Base-by-base conservation (phyloP, 2,888 invertebrate genomes). In the Aethes cnicana region DNA sequence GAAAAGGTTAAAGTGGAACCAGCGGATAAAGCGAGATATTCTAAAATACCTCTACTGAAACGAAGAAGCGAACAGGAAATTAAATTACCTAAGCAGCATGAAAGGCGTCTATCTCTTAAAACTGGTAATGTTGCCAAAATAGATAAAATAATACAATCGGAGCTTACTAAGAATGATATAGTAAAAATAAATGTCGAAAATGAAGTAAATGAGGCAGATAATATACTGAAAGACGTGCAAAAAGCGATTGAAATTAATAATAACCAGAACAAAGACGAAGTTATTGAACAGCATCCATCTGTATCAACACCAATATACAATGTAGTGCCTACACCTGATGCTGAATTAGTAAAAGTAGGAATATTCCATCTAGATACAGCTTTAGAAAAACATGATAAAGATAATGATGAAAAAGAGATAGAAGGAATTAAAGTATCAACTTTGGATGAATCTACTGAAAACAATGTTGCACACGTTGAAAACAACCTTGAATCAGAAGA, bases 21-120 rank as follows among this genome's bases (percentile, higher is more conserved):
- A n/a, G 54, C 63, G 7, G 77, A 75, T 4, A 72, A 65, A 43
- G 39, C 69, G 0, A 78, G 56, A 54, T 59, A 66, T 35, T 77
- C 80, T 2, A 85, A 69, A 69, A 83, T 85, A 63, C 86, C 86
- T 0, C 63, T 75, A 21, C 56, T 77, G 0, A 79, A 72, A 60
- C 71, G 77, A 3, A 76, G 63, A 49, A 84, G 75, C 49, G 72
- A 80, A 46, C 72, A 76, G 0, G 75, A 76, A 5, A 66, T 71
- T 23, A 64, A 66, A 41, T 46, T 69, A 12, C 58, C 66, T 1
- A 62, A 57, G 36, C 41, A 39, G 42, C 28, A 28, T 41, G 36
- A 59, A 11, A 56, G 48, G 39, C 43, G 28, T 26, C 37, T 64
- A 55, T 32, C 47, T 44, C 42, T 63, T 56, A 28, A 41, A 42